Base-by-base conservation (phyloP, 1,140 invertebrate genomes). In the Leptoteleia sp. region DNA sequence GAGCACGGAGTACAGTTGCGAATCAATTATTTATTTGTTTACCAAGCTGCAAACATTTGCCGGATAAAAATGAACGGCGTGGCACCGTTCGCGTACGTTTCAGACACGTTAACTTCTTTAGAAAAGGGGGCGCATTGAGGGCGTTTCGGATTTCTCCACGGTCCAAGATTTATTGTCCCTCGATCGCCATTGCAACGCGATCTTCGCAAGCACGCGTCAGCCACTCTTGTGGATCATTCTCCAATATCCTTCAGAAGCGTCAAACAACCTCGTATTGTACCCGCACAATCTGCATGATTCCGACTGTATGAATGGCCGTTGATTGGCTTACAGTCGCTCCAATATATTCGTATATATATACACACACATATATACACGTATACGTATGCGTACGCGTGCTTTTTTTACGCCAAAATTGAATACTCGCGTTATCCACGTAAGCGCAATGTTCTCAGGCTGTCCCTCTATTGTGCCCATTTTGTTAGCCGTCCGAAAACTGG, bases 181-280 rank as follows among this genome's bases (percentile, higher is more conserved):
- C 35, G 35, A 25, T 25, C 22, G 22, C 22, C 22, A 6, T 15
- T 42, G 62, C 61, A 78, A 71, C 5, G 37, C 15, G 55, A 76
- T 70, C 55, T 70, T 67, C 47, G 35, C 55, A 47, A 61, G 55
- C 62, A 62, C 57, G 47, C 62, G 48, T 31, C 43, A 1, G 29
- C 45, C 48, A 29, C 29, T n/a, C 54, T 82, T 82, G 86, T 87
- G 77, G 81, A 86, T 87, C 79, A 81, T 82, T 67, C 22, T 45
- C 37, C 64, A 76, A n/a, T n/a, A 82, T 82, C 38, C 71, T 80
- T 70, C 77, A 81, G 38, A 59, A 68, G 37, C 17, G 73, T 73
- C 50, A 71, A 13, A 70, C 31, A 70, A 68, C 47, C 61, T 12
- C 47, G 37, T 29, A 75, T 79, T 82, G 61, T 81, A 35, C 4